phyloP scores from a whole-genome alignment of 2,888 invertebrate genomes.

The Marasmarcha lunaedactyla region DNA sequence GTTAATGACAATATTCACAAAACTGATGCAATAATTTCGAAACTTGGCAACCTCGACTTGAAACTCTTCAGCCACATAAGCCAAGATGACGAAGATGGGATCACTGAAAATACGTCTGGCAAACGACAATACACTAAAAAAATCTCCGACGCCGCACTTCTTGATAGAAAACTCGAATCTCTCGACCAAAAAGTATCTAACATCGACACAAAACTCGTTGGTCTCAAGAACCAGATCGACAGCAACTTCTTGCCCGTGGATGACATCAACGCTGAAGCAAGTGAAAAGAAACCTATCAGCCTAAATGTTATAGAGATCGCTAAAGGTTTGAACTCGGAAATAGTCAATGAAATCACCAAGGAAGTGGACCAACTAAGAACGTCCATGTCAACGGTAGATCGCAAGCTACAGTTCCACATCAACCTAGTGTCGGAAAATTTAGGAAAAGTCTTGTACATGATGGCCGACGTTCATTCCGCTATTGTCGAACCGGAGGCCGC shows the following conservation, averaged over 20 bases:
- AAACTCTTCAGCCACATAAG: slow-evolving; percentile 76
- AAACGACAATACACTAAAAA: slow-evolving; percentile 22
- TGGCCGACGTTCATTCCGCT: slow-evolving; percentile 85
- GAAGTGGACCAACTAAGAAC: slow-evolving; percentile 83
- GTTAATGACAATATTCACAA: slow-evolving; percentile 87
- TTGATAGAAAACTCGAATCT: slow-evolving; percentile 77
- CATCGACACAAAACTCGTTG: slow-evolving; percentile 83
- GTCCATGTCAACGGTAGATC: slow-evolving; percentile 82
- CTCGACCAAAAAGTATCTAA: slow-evolving; percentile 87
- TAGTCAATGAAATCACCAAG: slow-evolving; percentile 83
- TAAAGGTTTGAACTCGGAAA: slow-evolving; percentile 85
- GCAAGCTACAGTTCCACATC: slow-evolving; percentile 87
- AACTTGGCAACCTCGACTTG: slow-evolving; percentile 79
- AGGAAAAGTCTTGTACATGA: slow-evolving; percentile 81
- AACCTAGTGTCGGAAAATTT: slow-evolving; percentile 86
- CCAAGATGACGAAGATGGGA: slow-evolving; percentile 38
- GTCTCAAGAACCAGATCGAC: slow-evolving; percentile 85
- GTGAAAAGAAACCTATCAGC: slow-evolving; percentile 87
- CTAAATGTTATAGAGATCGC: slow-evolving; percentile 86
- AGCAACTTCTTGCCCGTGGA: slow-evolving; percentile 84
- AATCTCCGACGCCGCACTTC: slow-evolving; percentile 49
- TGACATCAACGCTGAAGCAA: slow-evolving; percentile 88
- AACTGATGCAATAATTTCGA: slow-evolving; percentile 85
- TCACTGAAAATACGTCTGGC: slow-evolving; percentile 33
- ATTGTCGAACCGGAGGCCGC: slow-evolving; percentile 80